Conservation (phyloP, 2,888 invertebrate genomes). For the Biston betularia region DNA sequence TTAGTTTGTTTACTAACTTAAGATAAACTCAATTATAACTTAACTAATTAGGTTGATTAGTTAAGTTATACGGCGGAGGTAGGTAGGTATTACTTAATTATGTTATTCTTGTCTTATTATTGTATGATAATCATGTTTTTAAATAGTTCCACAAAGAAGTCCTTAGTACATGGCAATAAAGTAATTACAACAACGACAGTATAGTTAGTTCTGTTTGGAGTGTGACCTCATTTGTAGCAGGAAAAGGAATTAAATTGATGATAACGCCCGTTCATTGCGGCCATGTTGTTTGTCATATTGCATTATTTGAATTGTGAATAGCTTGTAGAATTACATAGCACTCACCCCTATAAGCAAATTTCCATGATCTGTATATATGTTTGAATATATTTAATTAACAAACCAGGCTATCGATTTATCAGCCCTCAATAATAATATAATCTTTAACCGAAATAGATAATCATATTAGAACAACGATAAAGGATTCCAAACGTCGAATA, state of each 20-base stretch:
- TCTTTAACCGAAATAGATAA: slow-evolving; percentile 21
- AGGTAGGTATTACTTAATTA: slow-evolving; percentile 6
- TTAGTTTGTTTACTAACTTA: no score
- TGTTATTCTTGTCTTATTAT: slow-evolving; percentile 46
- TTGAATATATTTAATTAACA: no score
- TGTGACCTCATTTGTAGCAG: slow-evolving; percentile 84
- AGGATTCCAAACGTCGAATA: slow-evolving; percentile 37
- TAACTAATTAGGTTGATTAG: neutral
- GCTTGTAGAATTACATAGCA: neutral
- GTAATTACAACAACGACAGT: slow-evolving; percentile 48
- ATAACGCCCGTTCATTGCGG: slow-evolving; percentile 67
- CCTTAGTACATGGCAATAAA: slow-evolving; percentile 24
- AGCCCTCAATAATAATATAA: slow-evolving; percentile 4
- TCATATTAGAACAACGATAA: slow-evolving; percentile 34
- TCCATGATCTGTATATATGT: no score
- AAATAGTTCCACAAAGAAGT: slow-evolving; percentile 10
- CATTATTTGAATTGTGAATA: slow-evolving; percentile 45
- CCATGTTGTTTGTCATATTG: slow-evolving; percentile 64
- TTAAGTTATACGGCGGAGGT: no score
- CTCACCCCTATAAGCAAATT: neutral
- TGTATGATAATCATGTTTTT: neutral
- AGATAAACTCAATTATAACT: no score
- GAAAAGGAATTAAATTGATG: slow-evolving; percentile 82
- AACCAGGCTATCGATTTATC: slow-evolving; percentile 25
- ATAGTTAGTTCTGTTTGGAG: slow-evolving; percentile 66